These are phyloP conservation scores for Gymnobelideus leadbeateri DNA, from an alignment of 2,113 vertebrate genomes.

Conservation along the genomic window DNA sequence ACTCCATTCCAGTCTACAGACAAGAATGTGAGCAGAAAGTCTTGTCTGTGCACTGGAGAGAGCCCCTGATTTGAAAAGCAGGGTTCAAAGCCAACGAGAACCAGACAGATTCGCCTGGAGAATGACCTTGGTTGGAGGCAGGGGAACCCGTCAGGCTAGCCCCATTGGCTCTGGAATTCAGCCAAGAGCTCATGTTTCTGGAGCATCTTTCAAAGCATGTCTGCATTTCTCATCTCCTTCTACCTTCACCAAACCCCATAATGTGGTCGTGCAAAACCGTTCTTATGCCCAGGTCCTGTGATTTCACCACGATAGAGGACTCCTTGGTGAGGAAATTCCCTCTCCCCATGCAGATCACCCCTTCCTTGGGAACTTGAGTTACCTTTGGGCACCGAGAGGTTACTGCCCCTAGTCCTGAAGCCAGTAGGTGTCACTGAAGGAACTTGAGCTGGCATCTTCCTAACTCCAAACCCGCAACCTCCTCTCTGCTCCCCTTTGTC, in stretches of 20 bases:
- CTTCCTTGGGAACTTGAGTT: background rate
- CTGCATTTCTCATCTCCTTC: background rate
- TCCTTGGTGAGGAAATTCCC: no score
- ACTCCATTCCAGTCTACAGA: background rate
- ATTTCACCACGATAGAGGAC: background rate
- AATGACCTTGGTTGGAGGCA: background rate
- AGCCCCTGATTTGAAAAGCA: background rate
- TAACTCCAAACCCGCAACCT: background rate
- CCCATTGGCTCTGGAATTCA: background rate
- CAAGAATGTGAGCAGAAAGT: background rate
- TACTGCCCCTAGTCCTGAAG: no score
- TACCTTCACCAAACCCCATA: background rate
- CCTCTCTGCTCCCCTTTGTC: background rate
- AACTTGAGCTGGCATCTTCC: background rate
- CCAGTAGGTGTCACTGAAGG: background rate
- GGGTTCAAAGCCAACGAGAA: background rate
- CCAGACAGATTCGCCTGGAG: background rate
- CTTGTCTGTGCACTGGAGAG: background rate
- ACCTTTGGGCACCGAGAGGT: background rate
- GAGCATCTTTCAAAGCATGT: background rate
- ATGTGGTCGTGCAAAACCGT: background rate
- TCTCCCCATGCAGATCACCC: background rate
- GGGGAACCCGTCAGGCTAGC: background rate
- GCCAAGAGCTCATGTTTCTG: background rate
- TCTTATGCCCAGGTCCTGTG: background rate